Base-by-base conservation (phyloP, 2,797 vertebrate species). In the Manis pentadactyla region DNA sequence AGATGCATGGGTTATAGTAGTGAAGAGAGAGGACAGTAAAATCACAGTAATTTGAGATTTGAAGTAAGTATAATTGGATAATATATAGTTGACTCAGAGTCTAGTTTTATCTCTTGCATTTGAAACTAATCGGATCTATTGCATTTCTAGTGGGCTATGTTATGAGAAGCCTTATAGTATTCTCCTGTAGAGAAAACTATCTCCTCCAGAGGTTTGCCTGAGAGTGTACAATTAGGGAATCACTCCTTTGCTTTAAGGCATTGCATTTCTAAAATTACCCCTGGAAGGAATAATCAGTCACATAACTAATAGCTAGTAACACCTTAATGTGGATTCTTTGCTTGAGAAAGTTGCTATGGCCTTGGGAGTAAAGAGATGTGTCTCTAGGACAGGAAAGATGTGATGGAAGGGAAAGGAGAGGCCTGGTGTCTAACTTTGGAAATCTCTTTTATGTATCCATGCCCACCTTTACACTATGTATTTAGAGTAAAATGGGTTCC, bases 21-120 rank as follows among this genome's bases (percentile, higher is more conserved):
- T 59, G 46, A 93, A 97, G 79, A 92, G 46, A 86, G 74, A 89
- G 18, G 25, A 75, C 46, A 82, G 49, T 86, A 93, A 95, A 95
- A 85, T 86, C 37, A 75, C 1, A 11, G 69, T 81, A 95, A 93
- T 86, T 84, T 94, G 57, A 71, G n/a, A 81, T 34, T 79, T 88
- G 46, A 93, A 91, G 13, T 63, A 78, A 90, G 27, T 90, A 37
- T 93, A 94, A 94, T 66, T 87, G 69, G 39, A 83, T 79, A 89
- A 93, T 75, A 46, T 37, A 64, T 57, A 92, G 71, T 49, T 31
- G 15, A 66, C 74, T 93, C 51, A 94, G 66, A 63, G 42, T 87
- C 64, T 66, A 79, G 27, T 93, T 85, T 91, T 27, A 78, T 89
- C 14, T 93, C 37, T 95, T 78, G 34, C 69, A 83, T 63, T 96